These are phyloP conservation scores for Odontamblyopus lacepedii DNA, from an alignment of 2,797 vertebrate species.

Conservation along the genomic window DNA sequence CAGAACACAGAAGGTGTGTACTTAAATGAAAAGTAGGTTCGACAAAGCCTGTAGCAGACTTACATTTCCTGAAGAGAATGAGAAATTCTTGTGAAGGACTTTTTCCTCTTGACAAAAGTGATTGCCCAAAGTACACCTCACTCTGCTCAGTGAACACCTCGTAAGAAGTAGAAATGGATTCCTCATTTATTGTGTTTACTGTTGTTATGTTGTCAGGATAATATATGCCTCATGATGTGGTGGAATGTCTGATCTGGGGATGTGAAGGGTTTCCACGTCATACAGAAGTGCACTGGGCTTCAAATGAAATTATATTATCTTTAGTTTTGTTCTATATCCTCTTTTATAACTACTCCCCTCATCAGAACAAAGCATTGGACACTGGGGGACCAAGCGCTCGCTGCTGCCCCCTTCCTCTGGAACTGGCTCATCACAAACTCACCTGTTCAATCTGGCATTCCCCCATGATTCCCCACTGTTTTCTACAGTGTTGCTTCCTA, in stretches of 20 bases:
- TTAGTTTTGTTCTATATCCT: background rate
- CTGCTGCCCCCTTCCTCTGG: too few species aligned
- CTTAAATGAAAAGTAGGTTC: background rate
- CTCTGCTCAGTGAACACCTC: background rate
- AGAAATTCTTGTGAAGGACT: background rate
- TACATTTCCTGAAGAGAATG: background rate
- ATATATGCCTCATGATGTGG: too few species aligned
- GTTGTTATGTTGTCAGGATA: background rate
- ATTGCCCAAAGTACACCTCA: background rate
- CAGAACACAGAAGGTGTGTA: background rate
- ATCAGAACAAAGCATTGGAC: too few species aligned
- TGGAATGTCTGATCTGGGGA: background rate
- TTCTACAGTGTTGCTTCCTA: too few species aligned
- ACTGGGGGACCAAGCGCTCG: too few species aligned
- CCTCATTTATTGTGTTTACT: background rate
- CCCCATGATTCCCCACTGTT: too few species aligned
- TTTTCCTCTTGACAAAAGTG: background rate
- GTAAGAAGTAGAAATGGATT: background rate
- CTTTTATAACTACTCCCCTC: background rate
- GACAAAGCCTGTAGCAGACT: background rate
- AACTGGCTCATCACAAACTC: too few species aligned
- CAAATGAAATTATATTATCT: background rate
- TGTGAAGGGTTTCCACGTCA: background rate
- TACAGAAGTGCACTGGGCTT: background rate
- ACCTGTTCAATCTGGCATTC: too few species aligned